Evolutionary conservation across 2,888 invertebrate genomes (phyloP), one percentile per base, ranked within the genome.

Genomic region (Oxycera nigricornis): DNA sequence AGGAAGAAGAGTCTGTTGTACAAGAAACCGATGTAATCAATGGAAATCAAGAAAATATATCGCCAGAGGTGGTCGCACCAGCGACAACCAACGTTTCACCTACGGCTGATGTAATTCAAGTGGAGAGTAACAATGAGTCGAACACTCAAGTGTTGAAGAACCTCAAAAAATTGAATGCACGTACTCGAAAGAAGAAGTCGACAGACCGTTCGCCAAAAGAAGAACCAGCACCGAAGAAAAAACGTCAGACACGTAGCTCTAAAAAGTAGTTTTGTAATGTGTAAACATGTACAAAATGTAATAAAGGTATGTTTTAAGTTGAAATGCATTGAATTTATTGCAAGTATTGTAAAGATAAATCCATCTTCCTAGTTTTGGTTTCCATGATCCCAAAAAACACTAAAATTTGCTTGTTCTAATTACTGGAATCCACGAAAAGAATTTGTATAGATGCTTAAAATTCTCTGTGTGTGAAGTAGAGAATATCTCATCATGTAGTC

Each of bases 151-250:
- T 81, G 24, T 77, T 81, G 73, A 80, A 80, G 55, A 82, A 81
- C 77, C 76, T 82, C 31, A 80, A 79, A 1, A 81, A 81, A 75
- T 79, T 82, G 9, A 82, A 81, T 79, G 78, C 77, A 3, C 79
- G 79, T 59, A 79, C 79, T 0, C 80, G 79, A 30, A 81, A 81
- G 65, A 80, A 81, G 72, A 39, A 76, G 74, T 28, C 68, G n/a
- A 62, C 7, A 52, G 39, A 70, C 7, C 14, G 31, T 7, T 2
- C 55, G 20, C 31, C 46, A 1, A 22, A 28, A 20, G 55, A 52
- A 3, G 70, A 55, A 31, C 70, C 70, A 26, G 31, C 30, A 2
- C 22, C 55, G 11, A 70, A 70, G 20, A 70, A 31, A 24, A 14
- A 1, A 9, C 17, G 70, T n/a, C 7, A 39, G 14, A 52, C 50